phyloP scores from a whole-genome alignment of 2,797 vertebrate genomes.

The Columba guinea region DNA sequence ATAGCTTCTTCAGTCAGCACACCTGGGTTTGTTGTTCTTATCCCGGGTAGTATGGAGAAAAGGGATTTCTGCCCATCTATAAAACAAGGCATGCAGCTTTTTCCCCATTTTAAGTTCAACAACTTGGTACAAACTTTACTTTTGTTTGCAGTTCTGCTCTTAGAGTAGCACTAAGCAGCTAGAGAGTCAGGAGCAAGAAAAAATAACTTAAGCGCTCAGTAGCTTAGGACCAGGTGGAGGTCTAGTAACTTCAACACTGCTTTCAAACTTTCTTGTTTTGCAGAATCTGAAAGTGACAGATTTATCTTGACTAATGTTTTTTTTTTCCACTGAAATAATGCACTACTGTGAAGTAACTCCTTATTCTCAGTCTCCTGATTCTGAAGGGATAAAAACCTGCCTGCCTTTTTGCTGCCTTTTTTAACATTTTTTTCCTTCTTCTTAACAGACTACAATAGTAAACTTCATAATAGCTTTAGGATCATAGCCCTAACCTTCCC shows the following conservation, averaged over 20 bases:
- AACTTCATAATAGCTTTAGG: background rate
- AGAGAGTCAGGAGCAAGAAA: background rate
- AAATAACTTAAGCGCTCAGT: background rate
- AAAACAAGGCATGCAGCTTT: background rate
- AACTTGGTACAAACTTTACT: background rate
- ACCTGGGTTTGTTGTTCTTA: background rate
- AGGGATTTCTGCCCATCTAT: background rate
- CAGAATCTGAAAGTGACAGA: background rate
- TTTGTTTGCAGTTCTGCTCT: background rate
- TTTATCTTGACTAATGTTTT: background rate
- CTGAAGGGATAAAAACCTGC: background rate
- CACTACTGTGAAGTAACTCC: background rate
- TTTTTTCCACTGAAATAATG: background rate
- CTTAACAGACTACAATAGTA: background rate
- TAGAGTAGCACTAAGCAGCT: background rate
- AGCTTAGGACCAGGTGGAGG: accelerated
- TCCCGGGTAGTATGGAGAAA: background rate
- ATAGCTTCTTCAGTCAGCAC: background rate
- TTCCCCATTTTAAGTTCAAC: background rate
- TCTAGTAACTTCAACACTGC: background rate
- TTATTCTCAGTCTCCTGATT: background rate
- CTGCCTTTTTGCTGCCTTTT: background rate
- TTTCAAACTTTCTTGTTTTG: background rate
- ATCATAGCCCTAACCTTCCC: background rate
- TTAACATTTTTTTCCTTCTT: background rate